phyloP scores from a whole-genome alignment of 2,113 vertebrate species.

The Peromyscus maniculatus region DNA sequence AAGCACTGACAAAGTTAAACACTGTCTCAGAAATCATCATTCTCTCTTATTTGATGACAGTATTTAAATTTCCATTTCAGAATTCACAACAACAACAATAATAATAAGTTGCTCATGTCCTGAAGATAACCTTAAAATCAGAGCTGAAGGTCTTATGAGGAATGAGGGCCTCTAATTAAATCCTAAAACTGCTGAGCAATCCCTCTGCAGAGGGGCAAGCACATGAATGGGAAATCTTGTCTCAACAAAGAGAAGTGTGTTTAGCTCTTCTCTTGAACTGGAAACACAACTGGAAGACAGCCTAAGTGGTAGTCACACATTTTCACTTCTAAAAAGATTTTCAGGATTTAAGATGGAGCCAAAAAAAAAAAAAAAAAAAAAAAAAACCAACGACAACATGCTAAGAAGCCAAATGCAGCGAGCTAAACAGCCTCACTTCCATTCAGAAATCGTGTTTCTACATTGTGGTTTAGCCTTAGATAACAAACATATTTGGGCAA shows the following conservation, averaged over 20 bases:
- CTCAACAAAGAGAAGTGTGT: neutral
- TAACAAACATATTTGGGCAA: neutral
- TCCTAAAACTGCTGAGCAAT: neutral
- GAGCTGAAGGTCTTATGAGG: neutral
- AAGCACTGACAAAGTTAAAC: neutral
- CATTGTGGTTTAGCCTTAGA: neutral
- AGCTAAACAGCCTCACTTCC: neutral
- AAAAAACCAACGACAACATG: neutral
- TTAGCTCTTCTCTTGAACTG: neutral
- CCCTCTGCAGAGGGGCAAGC: neutral
- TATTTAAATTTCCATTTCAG: conserved; percentile 29
- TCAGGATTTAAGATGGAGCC: neutral
- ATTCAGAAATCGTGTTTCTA: neutral
- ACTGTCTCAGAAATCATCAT: neutral
- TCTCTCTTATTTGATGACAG: neutral
- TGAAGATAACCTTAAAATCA: neutral
- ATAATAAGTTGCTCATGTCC: neutral
- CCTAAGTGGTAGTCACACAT: neutral
- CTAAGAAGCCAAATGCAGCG: neutral
- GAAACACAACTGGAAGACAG: neutral
- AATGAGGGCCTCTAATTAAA: neutral
- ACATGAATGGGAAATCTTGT: neutral
- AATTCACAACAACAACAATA: neutral
- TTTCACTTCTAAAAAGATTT: conserved; percentile 34
- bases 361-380: neutral